Evolutionary conservation across 1,140 invertebrate species (phyloP).

Genomic region (Bombus sylvicola): DNA sequence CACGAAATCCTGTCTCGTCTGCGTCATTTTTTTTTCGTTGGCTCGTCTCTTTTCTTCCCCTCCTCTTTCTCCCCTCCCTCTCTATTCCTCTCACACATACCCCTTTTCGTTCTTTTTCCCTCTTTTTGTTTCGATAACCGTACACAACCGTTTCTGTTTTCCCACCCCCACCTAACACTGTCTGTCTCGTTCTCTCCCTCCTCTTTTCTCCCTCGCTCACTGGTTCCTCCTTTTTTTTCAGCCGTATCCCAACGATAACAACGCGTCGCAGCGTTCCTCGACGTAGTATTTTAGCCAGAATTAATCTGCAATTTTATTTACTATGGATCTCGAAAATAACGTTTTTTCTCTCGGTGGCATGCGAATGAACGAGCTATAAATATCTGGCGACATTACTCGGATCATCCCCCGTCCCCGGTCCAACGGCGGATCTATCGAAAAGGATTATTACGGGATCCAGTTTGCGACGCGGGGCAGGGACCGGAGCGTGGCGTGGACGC

Average conservation of each 20-base stretch:
- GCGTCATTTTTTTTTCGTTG: constrained; percentile 21
- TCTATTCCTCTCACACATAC: neutral
- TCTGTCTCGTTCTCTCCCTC: neutral
- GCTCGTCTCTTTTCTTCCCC: too few relatives aligned
- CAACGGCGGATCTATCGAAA: constrained; percentile 40
- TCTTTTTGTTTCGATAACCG: constrained; percentile 29
- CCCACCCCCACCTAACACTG: constrained; percentile 14
- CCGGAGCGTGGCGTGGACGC: neutral
- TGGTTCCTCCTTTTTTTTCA: neutral
- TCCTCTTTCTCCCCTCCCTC: too few relatives aligned
- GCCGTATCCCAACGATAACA: constrained; percentile 46
- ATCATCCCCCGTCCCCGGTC: constrained; percentile 25
- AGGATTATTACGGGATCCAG: constrained; percentile 47
- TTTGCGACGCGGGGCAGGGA: neutral
- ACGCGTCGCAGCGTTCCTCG: constrained; percentile 46
- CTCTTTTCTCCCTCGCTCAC: neutral
- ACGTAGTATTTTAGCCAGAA: constrained; percentile 51
- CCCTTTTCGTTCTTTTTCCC: neutral
- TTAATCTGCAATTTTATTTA: constrained; percentile 57
- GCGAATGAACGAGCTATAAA: constrained; percentile 49
- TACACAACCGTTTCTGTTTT: constrained; percentile 45
- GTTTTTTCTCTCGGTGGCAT: constrained; percentile 10
- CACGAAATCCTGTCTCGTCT: constrained; percentile 17
- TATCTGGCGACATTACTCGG: constrained; percentile 49
- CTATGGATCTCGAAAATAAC: constrained; percentile 54